Evolutionary conservation across 1,140 invertebrate species (phyloP).

Genomic region (Paraescarpia echinospica): DNA sequence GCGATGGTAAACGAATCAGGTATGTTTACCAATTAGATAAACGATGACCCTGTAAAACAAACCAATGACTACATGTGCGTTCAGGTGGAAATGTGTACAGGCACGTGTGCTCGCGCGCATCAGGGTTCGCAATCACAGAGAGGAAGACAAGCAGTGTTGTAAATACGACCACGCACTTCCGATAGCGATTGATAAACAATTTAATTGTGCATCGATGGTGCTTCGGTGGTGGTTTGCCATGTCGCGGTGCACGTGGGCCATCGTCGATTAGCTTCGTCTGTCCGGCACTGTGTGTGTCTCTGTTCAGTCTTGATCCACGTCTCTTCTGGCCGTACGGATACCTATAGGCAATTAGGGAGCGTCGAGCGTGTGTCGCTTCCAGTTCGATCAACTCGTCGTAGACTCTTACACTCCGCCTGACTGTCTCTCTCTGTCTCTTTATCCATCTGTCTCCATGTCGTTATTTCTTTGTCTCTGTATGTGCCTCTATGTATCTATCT

Average conservation of each 20-base stretch:
- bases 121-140: background rate
- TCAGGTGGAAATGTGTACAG: background rate
- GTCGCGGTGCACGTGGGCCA: background rate
- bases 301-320: background rate
- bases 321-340: background rate
- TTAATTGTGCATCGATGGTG: background rate
- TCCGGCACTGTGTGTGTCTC: background rate
- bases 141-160: background rate
- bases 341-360: background rate
- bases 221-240: background rate
- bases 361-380: background rate
- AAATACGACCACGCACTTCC: background rate
- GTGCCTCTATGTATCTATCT: background rate
- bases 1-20: background rate
- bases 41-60: background rate
- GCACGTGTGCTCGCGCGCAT: background rate
- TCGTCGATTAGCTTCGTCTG: background rate
- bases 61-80: background rate
- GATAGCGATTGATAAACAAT: background rate
- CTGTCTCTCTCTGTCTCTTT: background rate
- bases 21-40: background rate
- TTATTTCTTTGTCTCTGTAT: background rate
- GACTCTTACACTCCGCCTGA: background rate
- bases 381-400: background rate
- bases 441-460: background rate